Conservation (phyloP, 2,888 invertebrate genomes). For the Mythimna impura region DNA sequence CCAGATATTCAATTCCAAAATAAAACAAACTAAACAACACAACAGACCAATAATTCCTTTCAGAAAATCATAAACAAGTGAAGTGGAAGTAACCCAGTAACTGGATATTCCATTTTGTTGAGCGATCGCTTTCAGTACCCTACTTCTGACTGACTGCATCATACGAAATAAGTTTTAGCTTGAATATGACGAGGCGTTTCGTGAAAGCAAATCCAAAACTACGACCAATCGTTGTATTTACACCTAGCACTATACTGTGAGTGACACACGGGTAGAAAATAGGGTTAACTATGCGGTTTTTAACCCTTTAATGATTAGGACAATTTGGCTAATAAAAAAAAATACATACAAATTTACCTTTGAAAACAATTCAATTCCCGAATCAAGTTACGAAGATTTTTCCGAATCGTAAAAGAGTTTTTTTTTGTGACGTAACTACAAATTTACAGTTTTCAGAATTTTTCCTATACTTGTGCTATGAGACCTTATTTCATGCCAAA, state of each 20-base stretch:
- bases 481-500: too few relatives aligned
- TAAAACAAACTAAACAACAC: neutral
- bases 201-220: conserved; percentile 32
- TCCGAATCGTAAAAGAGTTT: too few relatives aligned
- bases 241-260: conserved; percentile 66
- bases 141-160: conserved; percentile 39
- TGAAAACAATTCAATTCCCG: too few relatives aligned
- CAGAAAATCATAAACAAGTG: conserved; percentile 16
- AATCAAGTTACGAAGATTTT: too few relatives aligned
- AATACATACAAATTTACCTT: too few relatives aligned
- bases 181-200: conserved; percentile 48
- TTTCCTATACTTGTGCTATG: too few relatives aligned
- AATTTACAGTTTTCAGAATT: too few relatives aligned
- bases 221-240: conserved; percentile 54
- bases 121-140: conserved; percentile 35
- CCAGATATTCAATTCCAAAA: too few relatives aligned
- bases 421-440: too few relatives aligned
- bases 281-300: neutral
- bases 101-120: conserved; percentile 27
- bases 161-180: conserved; percentile 47
- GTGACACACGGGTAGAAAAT: conserved; percentile 9
- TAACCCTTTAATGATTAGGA: neutral
- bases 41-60: neutral
- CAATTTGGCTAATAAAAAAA: too few relatives aligned
- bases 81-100: conserved; percentile 17